Conservation (phyloP, 2,797 vertebrate species). For the Chaetodon trifasciatus region DNA sequence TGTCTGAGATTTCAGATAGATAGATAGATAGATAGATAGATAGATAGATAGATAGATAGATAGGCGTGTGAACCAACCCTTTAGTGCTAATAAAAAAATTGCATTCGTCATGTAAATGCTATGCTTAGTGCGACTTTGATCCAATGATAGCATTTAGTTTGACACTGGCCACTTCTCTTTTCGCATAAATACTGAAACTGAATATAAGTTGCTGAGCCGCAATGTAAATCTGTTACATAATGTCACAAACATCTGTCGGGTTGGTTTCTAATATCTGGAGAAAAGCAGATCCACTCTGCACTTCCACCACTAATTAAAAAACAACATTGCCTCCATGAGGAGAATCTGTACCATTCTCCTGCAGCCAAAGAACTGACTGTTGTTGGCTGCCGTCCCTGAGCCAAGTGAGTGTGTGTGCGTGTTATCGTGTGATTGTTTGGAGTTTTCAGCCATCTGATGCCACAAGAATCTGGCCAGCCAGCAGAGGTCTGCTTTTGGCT, state of each 20-base stretch:
- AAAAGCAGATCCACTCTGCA: conserved; percentile 47
- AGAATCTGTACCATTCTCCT: conserved; percentile 47
- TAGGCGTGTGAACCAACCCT: not conserved
- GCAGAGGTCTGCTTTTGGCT: conserved; percentile 74
- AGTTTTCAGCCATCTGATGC: conserved; percentile 70
- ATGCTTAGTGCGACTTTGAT: not conserved
- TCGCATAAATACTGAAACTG: conserved; percentile 5
- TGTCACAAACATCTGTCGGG: conserved; percentile 38
- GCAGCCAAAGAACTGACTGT: conserved; percentile 65
- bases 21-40: no score
- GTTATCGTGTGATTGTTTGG: conserved; percentile 71
- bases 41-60: no score
- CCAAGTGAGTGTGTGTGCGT: conserved; percentile 46
- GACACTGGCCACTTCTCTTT: not conserved
- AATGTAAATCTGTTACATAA: conserved; percentile 30
- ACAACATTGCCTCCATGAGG: conserved; percentile 54
- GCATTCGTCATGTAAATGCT: not conserved
- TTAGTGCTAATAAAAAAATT: not conserved
- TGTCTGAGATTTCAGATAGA: not conserved
- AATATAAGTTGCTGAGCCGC: not conserved
- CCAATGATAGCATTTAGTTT: not conserved
- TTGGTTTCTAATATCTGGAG: conserved; percentile 22
- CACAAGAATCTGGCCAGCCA: conserved; percentile 73
- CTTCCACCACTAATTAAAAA: conserved; percentile 71
- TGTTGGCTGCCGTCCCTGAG: conserved; percentile 67